These are phyloP conservation scores for Drosophila suboccidentalis DNA, from an alignment of 2,888 invertebrate species.

Conservation along the genomic window DNA sequence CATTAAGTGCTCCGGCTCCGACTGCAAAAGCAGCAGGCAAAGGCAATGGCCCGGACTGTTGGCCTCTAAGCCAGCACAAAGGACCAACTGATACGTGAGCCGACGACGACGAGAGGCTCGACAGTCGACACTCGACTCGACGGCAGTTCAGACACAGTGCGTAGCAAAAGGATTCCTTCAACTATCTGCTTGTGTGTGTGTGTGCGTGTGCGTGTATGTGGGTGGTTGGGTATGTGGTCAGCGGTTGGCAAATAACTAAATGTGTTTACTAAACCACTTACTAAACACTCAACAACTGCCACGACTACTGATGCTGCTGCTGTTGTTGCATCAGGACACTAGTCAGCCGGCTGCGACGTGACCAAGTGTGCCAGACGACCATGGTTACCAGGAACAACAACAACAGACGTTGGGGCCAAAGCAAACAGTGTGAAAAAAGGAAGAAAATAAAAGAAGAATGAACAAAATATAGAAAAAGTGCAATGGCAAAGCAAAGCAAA, in stretches of 20 bases:
- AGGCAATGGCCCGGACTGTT: constrained; percentile 15
- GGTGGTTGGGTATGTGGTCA: constrained; percentile 47
- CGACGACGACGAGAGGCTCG: constrained; percentile 10
- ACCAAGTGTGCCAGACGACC: constrained; percentile 66
- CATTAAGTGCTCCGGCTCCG: constrained; percentile 67
- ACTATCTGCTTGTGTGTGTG: constrained; percentile 25
- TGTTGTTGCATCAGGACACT: constrained; percentile 37
- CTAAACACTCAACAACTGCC: constrained; percentile 79
- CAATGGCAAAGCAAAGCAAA: constrained; percentile 29
- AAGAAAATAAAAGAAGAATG: constrained; percentile 19
- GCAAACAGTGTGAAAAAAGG: constrained; percentile 37
- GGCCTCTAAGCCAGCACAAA: constrained; percentile 53
- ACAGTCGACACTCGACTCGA: constrained; percentile 28
- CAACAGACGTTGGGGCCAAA: constrained; percentile 37
- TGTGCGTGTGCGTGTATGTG: constrained; percentile 28
- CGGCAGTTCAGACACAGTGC: constrained; percentile 31
- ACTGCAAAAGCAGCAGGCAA: constrained; percentile 21
- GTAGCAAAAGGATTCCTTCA: constrained; percentile 43
- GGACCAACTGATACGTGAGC: constrained; percentile 19
- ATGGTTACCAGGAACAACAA: constrained; percentile 13
- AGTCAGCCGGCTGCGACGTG: constrained; percentile 64
- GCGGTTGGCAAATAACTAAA: constrained; percentile 78
- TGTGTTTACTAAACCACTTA: constrained; percentile 81
- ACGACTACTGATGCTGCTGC: constrained; percentile 27
- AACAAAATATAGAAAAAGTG: constrained; percentile 51